Conservation (phyloP, 1,140 invertebrate species). For the Lineus longissimus region DNA sequence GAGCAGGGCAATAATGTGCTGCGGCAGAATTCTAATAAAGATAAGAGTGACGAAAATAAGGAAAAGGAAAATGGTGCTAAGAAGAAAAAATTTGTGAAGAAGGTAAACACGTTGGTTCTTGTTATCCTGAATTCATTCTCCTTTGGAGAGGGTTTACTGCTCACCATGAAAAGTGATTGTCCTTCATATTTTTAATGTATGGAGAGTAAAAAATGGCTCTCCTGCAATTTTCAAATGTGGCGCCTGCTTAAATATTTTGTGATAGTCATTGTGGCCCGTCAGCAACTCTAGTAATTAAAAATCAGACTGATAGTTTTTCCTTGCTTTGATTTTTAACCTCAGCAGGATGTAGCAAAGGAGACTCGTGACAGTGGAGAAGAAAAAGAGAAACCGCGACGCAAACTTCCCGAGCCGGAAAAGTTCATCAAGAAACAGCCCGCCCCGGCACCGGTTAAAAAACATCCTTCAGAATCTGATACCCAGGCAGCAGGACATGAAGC, state of each 20-base stretch:
- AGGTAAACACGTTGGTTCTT: slow-evolving; percentile 5
- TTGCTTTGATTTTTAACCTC: neutral
- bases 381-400: slow-evolving; percentile 24
- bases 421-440: slow-evolving; percentile 15
- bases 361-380: slow-evolving; percentile 13
- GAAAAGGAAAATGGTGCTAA: slow-evolving; percentile 2
- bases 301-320: neutral
- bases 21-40: slow-evolving; percentile 14
- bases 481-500: slow-evolving; percentile 6
- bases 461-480: slow-evolving; percentile 9
- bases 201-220: too few species aligned
- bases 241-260: too few species aligned
- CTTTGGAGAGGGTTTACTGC: too few species aligned
- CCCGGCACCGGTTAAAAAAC: slow-evolving; percentile 4
- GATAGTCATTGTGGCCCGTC: too few species aligned
- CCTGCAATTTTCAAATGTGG: too few species aligned
- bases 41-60: slow-evolving; percentile 22
- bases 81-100: slow-evolving; percentile 13
- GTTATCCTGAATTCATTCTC: neutral
- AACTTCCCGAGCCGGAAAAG: slow-evolving; percentile 24
- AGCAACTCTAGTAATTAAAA: neutral
- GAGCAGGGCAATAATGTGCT: slow-evolving; percentile 53
- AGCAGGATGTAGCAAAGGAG: slow-evolving; percentile 16
- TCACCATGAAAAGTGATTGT: too few species aligned
- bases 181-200: too few species aligned